Base-by-base conservation (phyloP, 2,113 vertebrate genomes). In the Burhinus bistriatus region DNA sequence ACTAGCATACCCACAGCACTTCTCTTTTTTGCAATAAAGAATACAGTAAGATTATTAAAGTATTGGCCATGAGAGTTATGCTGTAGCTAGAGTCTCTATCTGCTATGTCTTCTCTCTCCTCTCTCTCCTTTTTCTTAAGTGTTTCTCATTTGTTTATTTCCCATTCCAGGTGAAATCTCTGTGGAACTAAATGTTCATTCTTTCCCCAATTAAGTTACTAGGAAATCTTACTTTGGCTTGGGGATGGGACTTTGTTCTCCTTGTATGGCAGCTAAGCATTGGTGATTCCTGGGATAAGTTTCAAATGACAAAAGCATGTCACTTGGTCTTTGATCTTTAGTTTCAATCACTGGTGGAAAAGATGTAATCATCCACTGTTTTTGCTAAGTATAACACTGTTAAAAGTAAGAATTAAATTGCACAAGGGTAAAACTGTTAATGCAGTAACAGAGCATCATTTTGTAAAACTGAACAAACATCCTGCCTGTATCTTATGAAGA, bases 391-490 rank as follows among this genome's bases (percentile, higher is more conserved):
- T 55, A 45, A 83, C 32, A 16, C 18, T 4, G 2, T 38, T 80
- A 72, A 79, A 93, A 84, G 7, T 57, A 52, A 81, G 59, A 59
- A 59, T 88, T 62, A 44, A 38, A 18, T 83, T 15, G 32, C 61
- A 61, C 45, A 62, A 23, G 59, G 19, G 3, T 36, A 77, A 83
- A 96, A 73, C 26, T 84, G 26, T 29, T 61, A 66, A 68, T 65
- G 61, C n/a, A 52, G 44, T 90, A 94, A 86, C 73, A 14, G 11
- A 89, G 34, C 62, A 82, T 52, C 9, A 0, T 72, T 91, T 81
- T 73, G 62, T 92, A 66, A 89, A 94, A 79, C 58, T 89, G 59
- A 26, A 89, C 51, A 97, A 96, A 96, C 91, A 97, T 97, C 94
- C 96, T 94, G 89, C 79, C 49, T 77, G 65, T 76, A 73, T 80